A percentile compares a stretch with the other conserved stretches of the same genome.
These are phyloP conservation scores for Melikaiella ostensackeni DNA, from an alignment of 2,888 invertebrate species.

Conservation along the genomic window DNA sequence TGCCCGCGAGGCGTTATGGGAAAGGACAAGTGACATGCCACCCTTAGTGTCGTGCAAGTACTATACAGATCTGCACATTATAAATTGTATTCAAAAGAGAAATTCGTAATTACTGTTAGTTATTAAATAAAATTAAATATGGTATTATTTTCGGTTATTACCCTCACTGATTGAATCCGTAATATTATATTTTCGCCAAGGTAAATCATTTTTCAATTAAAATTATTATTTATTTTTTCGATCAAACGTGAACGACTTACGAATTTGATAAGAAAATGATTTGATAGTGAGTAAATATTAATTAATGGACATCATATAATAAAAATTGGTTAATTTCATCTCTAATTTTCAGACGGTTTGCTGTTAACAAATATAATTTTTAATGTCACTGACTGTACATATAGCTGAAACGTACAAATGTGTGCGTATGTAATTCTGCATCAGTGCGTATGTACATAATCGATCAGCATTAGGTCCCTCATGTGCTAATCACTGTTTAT, in stretches of 20 bases:
- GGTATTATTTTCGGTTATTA: not conserved
- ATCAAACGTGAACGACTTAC: not conserved
- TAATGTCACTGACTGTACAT: not conserved
- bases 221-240: not conserved
- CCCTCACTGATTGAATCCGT: too few relatives aligned
- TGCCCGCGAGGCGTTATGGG: slow-evolving; percentile 74
- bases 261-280: too few relatives aligned
- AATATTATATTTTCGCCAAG: too few relatives aligned
- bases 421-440: slow-evolving; percentile 33
- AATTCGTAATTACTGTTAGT: not conserved
- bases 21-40: slow-evolving; percentile 74
- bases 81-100: slow-evolving; percentile 61
- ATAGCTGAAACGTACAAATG: not conserved
- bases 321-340: not conserved
- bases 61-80: slow-evolving; percentile 73
- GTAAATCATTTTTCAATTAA: not conserved
- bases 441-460: slow-evolving; percentile 40
- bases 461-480: slow-evolving; percentile 50
- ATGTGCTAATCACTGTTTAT: slow-evolving; percentile 56
- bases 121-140: not conserved
- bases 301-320: not conserved
- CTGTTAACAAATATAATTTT: not conserved
- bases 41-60: slow-evolving; percentile 60
- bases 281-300: not conserved
- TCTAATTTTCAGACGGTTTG: not conserved